These are phyloP conservation scores for Desoria tigrina DNA, from an alignment of 2,888 invertebrate species.

Conservation along the genomic window DNA sequence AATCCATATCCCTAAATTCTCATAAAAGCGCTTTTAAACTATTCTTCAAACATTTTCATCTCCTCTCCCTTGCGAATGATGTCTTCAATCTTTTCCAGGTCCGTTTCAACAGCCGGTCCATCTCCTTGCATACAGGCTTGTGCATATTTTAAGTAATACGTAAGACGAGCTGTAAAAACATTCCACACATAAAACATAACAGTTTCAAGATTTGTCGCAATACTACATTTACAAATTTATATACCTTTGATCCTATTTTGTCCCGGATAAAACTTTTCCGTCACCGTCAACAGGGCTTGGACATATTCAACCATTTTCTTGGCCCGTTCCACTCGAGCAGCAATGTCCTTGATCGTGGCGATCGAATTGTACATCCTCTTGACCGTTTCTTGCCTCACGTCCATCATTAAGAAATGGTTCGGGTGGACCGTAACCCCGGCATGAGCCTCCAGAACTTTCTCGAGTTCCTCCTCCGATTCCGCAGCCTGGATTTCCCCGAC, in stretches of 20 bases:
- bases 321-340: constrained; percentile 24
- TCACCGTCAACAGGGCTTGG: constrained; percentile 25
- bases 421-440: constrained; percentile 33
- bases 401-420: constrained; percentile 44
- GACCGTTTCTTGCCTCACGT: constrained; percentile 40
- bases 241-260: constrained; percentile 45
- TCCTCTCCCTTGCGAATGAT: constrained; percentile 42
- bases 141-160: constrained; percentile 33
- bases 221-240: neutral
- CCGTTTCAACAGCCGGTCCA: constrained; percentile 32
- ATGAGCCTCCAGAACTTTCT: constrained; percentile 34
- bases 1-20: too few relatives aligned
- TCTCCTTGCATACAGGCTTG: constrained; percentile 34
- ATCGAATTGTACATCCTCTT: constrained; percentile 38
- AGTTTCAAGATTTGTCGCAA: neutral
- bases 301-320: constrained; percentile 38
- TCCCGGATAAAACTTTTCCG: constrained; percentile 39
- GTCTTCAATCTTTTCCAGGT: constrained; percentile 43
- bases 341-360: constrained; percentile 33
- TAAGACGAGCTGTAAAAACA: constrained; percentile 35
- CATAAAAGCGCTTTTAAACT: too few relatives aligned
- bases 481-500: constrained; percentile 34
- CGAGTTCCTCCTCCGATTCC: constrained; percentile 34
- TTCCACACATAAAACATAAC: neutral
- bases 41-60: constrained; percentile 36